phyloP scores from a whole-genome alignment of 2,797 vertebrate genomes.

The Coluber constrictor region DNA sequence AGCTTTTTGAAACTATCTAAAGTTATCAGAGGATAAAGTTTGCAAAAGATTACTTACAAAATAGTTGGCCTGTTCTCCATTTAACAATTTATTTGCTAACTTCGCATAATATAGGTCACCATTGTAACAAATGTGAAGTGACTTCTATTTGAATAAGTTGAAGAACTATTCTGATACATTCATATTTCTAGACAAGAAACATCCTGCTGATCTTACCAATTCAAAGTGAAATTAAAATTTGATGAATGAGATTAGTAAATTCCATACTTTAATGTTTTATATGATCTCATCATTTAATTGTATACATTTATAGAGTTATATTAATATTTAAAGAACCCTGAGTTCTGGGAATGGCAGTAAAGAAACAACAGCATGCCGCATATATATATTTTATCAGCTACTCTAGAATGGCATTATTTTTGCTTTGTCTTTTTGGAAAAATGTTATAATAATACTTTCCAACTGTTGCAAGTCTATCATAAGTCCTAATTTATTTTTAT shows the following conservation, averaged over 20 bases:
- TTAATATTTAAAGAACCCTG: constrained; percentile 25
- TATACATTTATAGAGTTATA: constrained; percentile 8
- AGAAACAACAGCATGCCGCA: neutral
- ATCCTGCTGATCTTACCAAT: neutral
- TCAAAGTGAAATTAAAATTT: neutral
- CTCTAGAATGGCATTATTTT: neutral
- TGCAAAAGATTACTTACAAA: neutral
- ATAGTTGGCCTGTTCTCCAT: neutral
- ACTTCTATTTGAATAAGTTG: neutral
- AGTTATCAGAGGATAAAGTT: neutral
- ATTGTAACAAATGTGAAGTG: neutral
- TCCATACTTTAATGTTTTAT: constrained; percentile 13
- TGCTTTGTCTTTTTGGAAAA: neutral
- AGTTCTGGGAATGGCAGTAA: neutral
- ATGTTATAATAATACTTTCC: neutral
- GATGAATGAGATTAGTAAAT: neutral
- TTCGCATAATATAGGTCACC: neutral
- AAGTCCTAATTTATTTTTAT: neutral
- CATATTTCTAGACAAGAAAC: neutral
- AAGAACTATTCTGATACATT: neutral
- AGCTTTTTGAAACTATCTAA: neutral
- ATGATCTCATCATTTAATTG: constrained; percentile 6
- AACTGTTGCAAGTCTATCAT: neutral
- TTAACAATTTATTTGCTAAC: neutral
- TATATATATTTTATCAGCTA: neutral